phyloP scores from a whole-genome alignment of 1,140 invertebrate genomes.

The Cydia pomonella region DNA sequence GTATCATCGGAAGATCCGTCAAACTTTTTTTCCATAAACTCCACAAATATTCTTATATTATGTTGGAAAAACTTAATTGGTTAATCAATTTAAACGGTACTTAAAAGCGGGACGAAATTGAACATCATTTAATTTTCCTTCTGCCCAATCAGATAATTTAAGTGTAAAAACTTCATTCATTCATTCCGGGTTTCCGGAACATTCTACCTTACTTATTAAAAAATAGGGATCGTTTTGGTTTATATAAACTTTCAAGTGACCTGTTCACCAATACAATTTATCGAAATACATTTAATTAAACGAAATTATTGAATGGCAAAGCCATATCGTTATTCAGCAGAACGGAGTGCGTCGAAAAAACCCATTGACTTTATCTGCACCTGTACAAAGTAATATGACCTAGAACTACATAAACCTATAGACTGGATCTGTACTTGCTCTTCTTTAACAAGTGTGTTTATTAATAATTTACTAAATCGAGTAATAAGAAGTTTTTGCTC shows the following conservation, averaged over 20 bases:
- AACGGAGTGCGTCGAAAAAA: background rate
- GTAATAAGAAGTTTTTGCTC: too few relatives aligned
- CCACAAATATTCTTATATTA: background rate
- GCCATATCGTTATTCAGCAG: background rate
- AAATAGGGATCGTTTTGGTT: background rate
- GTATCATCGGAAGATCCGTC: too few relatives aligned
- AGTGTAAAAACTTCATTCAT: constrained; percentile 5
- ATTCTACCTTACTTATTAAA: background rate
- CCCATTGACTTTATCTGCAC: background rate
- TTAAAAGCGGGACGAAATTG: background rate
- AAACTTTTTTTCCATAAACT: too few relatives aligned
- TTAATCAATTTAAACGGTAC: background rate
- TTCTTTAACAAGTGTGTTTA: too few relatives aligned
- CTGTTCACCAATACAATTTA: constrained; percentile 1
- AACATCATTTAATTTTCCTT: background rate
- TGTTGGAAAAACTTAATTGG: background rate
- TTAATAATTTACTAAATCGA: too few relatives aligned
- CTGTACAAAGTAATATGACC: background rate
- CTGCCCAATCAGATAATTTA: background rate
- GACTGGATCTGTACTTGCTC: too few relatives aligned
- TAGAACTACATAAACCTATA: too few relatives aligned
- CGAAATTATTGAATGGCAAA: background rate
- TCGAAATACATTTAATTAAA: background rate
- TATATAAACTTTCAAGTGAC: background rate
- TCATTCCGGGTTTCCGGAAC: background rate